Evolutionary conservation across 2,888 invertebrate genomes (phyloP).

Genomic region (Pollenia labialis): DNA sequence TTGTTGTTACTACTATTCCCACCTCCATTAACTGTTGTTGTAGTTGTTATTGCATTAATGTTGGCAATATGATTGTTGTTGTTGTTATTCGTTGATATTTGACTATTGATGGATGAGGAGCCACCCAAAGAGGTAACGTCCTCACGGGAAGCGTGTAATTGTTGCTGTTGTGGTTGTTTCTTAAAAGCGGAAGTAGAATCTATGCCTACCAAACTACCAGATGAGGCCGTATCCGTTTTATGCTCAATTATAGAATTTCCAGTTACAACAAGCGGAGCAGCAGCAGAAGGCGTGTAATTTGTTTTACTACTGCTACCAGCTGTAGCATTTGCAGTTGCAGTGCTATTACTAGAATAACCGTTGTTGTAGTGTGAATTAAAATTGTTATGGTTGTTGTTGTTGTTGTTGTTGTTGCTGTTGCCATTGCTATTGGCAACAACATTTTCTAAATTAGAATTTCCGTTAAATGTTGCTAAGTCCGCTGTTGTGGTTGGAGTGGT

Average conservation of each 20-base stretch:
- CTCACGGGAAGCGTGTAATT: slow-evolving; percentile 80
- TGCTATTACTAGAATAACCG: slow-evolving; percentile 62
- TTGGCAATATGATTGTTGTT: slow-evolving; percentile 61
- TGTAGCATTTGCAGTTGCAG: slow-evolving; percentile 47
- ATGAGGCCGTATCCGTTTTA: slow-evolving; percentile 61
- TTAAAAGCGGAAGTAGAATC: slow-evolving; percentile 64
- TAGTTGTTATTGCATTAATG: slow-evolving; percentile 56
- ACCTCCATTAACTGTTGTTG: slow-evolving; percentile 70
- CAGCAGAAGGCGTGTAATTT: slow-evolving; percentile 70
- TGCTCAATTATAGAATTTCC: slow-evolving; percentile 60
- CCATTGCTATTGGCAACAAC: slow-evolving; percentile 76
- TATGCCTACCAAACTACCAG: slow-evolving; percentile 50
- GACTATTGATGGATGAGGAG: slow-evolving; percentile 81
- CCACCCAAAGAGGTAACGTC: slow-evolving; percentile 82
- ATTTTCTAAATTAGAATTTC: slow-evolving; percentile 81
- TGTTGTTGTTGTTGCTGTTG: slow-evolving; percentile 77
- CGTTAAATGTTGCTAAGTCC: slow-evolving; percentile 82
- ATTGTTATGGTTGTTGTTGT: slow-evolving; percentile 76
- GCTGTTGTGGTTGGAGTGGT: slow-evolving; percentile 72
- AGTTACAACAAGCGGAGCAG: slow-evolving; percentile 49
- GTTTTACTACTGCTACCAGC: slow-evolving; percentile 55
- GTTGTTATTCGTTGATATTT: slow-evolving; percentile 74
- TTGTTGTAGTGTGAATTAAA: slow-evolving; percentile 65
- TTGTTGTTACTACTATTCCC: slow-evolving; percentile 66
- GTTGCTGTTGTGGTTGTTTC: slow-evolving; percentile 72